phyloP scores from a whole-genome alignment of 35 echinoderm and acorn worm species.

The Ophioderma brevispina region DNA sequence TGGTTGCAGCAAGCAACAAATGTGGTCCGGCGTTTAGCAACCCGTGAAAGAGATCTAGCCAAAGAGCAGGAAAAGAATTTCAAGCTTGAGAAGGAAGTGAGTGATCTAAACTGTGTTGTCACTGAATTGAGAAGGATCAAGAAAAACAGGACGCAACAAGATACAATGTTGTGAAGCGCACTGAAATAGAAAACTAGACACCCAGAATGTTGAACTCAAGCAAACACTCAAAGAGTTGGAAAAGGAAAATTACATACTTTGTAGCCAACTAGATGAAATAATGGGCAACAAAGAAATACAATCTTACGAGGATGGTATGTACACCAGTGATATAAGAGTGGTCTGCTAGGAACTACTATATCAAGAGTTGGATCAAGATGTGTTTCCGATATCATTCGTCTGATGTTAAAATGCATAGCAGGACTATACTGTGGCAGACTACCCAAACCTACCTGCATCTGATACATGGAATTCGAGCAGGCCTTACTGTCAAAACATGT shows the following conservation, averaged over 20 bases:
- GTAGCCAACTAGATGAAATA: conserved; percentile 34
- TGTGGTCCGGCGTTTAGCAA: neutral
- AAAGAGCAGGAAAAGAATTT: neutral
- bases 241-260: no score
- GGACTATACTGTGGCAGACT: conserved; percentile 20
- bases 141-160: neutral
- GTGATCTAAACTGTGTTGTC: neutral
- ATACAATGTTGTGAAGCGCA: neutral
- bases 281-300: conserved; percentile 10
- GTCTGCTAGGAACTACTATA: conserved; percentile 20
- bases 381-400: conserved; percentile 25
- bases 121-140: no score
- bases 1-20: neutral
- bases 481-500: conserved; percentile 4
- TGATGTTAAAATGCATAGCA: conserved; percentile 17
- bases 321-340: conserved; percentile 11
- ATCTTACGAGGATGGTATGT: conserved; percentile 28
- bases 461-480: conserved; percentile 41
- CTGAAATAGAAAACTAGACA: neutral
- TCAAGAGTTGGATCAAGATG: conserved; percentile 22
- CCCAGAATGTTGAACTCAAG: no score
- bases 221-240: no score
- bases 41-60: neutral
- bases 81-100: neutral
- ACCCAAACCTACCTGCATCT: conserved; percentile 19